Conservation (phyloP, 2,797 vertebrate genomes). For the Epinephelus awoara region DNA sequence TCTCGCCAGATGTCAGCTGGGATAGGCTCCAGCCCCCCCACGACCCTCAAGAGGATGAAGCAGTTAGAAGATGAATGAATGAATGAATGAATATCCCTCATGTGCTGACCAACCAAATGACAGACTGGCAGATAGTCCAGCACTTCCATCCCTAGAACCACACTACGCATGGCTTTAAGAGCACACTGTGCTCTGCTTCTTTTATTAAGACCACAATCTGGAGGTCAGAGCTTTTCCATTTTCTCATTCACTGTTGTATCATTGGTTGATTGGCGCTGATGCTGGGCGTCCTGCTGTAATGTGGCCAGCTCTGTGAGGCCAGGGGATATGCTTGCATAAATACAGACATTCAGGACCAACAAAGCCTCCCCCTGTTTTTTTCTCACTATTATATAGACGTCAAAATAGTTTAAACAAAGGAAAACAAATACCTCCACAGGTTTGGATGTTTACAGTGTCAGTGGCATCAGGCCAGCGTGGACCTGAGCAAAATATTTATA, state of each 20-base stretch:
- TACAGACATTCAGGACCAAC: conserved; percentile 79
- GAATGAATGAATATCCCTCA: too few relatives aligned
- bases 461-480: conserved; percentile 80
- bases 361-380: conserved; percentile 75
- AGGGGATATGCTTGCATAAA: conserved; percentile 84
- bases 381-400: conserved; percentile 87
- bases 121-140: too few relatives aligned
- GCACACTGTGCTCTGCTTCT: background rate
- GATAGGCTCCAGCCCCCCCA: too few relatives aligned
- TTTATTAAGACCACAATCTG: conserved; percentile 26
- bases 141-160: too few relatives aligned
- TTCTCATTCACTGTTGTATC: conserved; percentile 32
- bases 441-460: conserved; percentile 86
- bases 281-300: conserved; percentile 50
- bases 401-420: conserved; percentile 89
- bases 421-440: conserved; percentile 84
- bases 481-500: conserved; percentile 76
- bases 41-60: too few relatives aligned
- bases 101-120: too few relatives aligned
- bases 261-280: conserved; percentile 46
- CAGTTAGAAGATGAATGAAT: too few relatives aligned
- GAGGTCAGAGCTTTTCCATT: conserved; percentile 31
- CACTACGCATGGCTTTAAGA: background rate
- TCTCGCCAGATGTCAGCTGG: too few relatives aligned
- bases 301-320: conserved; percentile 65